Conservation (phyloP, 2,888 invertebrate species). For the Drosophila atripex region DNA sequence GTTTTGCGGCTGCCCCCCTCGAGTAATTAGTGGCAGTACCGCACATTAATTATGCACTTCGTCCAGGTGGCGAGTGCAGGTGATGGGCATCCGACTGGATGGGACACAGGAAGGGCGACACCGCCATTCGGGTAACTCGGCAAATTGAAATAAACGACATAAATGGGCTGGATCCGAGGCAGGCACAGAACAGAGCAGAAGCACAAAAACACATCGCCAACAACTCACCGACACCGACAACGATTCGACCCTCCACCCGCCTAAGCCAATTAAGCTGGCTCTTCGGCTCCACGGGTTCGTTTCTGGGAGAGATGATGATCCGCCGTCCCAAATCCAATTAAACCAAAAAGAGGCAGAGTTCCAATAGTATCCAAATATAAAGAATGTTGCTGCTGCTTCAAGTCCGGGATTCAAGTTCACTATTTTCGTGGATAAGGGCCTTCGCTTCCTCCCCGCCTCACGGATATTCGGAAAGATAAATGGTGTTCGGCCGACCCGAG, state of each 20-base stretch:
- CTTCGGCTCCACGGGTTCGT: constrained; percentile 6
- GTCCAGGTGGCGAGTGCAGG: constrained; percentile 20
- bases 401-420: not conserved
- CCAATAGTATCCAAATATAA: not conserved
- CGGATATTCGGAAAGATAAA: not conserved
- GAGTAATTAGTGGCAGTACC: constrained; percentile 38
- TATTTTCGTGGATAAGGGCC: not conserved
- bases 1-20: constrained; percentile 2
- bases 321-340: constrained; percentile 21
- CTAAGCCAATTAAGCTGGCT: constrained; percentile 47
- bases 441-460: not conserved
- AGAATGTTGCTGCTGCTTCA: not conserved
- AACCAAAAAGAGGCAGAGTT: not conserved
- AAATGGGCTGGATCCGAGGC: constrained; percentile 18
- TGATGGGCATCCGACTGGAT: constrained; percentile 1
- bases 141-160: constrained; percentile 68
- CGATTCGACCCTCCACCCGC: constrained; percentile 20
- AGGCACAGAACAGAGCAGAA: not conserved
- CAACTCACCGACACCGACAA: constrained; percentile 40
- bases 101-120: constrained; percentile 20
- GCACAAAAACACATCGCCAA: not conserved
- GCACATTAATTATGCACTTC: constrained; percentile 41
- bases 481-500: not conserved
- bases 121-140: constrained; percentile 43
- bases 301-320: not conserved